Percentiles rank a stretch among this genome's conserved stretches.
Evolutionary conservation across 2,888 invertebrate genomes (phyloP).

Genomic region (Rhagonycha lutea): DNA sequence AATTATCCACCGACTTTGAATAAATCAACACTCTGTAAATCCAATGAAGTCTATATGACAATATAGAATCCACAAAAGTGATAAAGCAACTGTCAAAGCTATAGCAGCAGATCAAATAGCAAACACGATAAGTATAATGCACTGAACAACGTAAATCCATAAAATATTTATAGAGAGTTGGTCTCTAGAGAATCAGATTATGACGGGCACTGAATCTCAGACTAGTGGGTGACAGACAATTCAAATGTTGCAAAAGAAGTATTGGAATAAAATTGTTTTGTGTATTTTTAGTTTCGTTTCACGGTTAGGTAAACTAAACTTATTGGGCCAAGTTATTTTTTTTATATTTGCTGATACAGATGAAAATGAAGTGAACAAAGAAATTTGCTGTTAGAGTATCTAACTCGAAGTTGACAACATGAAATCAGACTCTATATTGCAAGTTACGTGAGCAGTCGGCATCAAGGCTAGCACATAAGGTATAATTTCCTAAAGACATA

Average conservation of each 20-base stretch:
- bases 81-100: slow-evolving; percentile 42
- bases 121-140: slow-evolving; percentile 57
- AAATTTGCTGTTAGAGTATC: slow-evolving; percentile 26
- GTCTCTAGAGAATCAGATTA: slow-evolving; percentile 54
- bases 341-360: not conserved
- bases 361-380: not conserved
- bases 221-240: slow-evolving; percentile 8
- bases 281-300: not conserved
- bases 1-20: slow-evolving; percentile 17
- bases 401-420: slow-evolving; percentile 30
- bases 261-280: not conserved
- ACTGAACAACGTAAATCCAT: slow-evolving; percentile 57
- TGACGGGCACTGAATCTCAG: slow-evolving; percentile 45
- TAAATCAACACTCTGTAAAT: slow-evolving; percentile 26
- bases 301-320: not conserved
- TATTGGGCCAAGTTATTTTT: not conserved
- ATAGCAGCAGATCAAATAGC: slow-evolving; percentile 53
- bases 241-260: not conserved
- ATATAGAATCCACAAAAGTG: slow-evolving; percentile 37
- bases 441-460: slow-evolving; percentile 43
- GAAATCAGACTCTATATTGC: slow-evolving; percentile 45
- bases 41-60: slow-evolving; percentile 20
- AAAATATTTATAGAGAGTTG: slow-evolving; percentile 54
- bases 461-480: slow-evolving; percentile 50
- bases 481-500: slow-evolving; percentile 56